Conservation (phyloP, 2,888 invertebrate species). For the Drosophila infuscata region DNA sequence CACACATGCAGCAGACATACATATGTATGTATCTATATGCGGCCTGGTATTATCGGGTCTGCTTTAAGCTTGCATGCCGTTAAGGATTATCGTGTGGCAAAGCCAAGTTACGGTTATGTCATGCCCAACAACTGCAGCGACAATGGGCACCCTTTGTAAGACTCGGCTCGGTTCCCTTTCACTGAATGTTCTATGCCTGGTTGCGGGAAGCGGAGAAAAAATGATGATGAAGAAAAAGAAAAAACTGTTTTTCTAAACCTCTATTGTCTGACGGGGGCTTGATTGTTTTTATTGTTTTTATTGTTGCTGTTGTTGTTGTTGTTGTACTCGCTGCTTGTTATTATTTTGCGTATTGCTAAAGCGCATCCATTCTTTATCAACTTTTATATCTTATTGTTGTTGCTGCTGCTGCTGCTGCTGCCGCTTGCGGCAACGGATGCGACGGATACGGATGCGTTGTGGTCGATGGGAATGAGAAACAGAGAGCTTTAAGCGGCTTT, state of each 20-base stretch:
- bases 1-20: not conserved
- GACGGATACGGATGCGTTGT: slow-evolving; percentile 62
- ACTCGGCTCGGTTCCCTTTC: slow-evolving; percentile 4
- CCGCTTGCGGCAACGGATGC: slow-evolving; percentile 45
- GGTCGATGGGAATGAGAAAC: slow-evolving; percentile 45
- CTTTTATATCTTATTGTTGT: slow-evolving; percentile 49
- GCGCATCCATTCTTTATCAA: slow-evolving; percentile 74
- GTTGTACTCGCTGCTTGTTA: slow-evolving; percentile 43
- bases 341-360: slow-evolving; percentile 76
- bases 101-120: slow-evolving; percentile 54
- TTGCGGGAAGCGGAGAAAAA: not conserved
- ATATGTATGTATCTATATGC: not conserved
- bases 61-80: slow-evolving; percentile 54
- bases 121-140: slow-evolving; percentile 22
- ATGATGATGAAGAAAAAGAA: slow-evolving; percentile 7
- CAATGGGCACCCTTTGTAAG: slow-evolving; percentile 53
- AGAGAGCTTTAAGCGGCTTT: slow-evolving; percentile 69
- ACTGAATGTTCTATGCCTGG: slow-evolving; percentile 17
- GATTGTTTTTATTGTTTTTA: slow-evolving; percentile 53
- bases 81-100: slow-evolving; percentile 57
- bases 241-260: slow-evolving; percentile 50
- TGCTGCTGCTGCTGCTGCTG: slow-evolving; percentile 32
- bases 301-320: slow-evolving; percentile 26
- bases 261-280: slow-evolving; percentile 62
- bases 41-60: slow-evolving; percentile 35